phyloP scores from a whole-genome alignment of 2,797 vertebrate species.

The Martes flavigula region DNA sequence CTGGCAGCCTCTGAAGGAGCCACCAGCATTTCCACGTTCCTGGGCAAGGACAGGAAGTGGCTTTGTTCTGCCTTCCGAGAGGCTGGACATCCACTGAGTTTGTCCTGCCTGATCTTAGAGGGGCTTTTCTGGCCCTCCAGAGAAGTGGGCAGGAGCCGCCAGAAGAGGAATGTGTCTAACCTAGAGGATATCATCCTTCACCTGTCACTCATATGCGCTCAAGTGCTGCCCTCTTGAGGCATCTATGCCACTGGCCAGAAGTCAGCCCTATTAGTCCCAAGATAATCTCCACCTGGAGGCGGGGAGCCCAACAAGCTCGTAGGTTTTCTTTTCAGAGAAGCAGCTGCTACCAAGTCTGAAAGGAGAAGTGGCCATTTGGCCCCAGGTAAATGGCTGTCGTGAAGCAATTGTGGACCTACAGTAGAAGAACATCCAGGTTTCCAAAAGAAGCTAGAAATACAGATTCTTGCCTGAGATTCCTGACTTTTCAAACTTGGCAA shows the following conservation, averaged over 20 bases:
- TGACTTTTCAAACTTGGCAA: background rate
- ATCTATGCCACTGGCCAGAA: background rate
- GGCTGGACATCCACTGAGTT: accelerated
- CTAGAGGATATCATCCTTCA: background rate
- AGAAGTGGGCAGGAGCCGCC: accelerated
- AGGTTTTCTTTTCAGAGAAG: background rate
- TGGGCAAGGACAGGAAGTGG: background rate
- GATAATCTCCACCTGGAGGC: too few species aligned
- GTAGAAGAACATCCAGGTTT: background rate
- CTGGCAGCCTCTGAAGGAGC: background rate
- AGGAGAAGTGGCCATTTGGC: background rate
- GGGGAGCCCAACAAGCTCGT: background rate
- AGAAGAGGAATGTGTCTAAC: background rate
- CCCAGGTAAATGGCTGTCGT: background rate
- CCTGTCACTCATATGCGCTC: accelerated
- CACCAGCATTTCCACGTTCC: background rate
- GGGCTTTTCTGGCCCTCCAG: background rate
- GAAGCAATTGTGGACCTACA: background rate
- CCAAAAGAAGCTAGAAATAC: background rate
- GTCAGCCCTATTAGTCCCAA: background rate
- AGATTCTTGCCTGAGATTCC: background rate
- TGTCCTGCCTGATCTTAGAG: background rate
- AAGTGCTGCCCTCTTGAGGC: slow-evolving; percentile 15
- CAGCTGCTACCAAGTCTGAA: background rate
- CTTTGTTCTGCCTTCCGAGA: background rate